These are phyloP conservation scores for Oncorhynchus clarkii DNA, from an alignment of 2,113 vertebrate species.

Conservation along the genomic window DNA sequence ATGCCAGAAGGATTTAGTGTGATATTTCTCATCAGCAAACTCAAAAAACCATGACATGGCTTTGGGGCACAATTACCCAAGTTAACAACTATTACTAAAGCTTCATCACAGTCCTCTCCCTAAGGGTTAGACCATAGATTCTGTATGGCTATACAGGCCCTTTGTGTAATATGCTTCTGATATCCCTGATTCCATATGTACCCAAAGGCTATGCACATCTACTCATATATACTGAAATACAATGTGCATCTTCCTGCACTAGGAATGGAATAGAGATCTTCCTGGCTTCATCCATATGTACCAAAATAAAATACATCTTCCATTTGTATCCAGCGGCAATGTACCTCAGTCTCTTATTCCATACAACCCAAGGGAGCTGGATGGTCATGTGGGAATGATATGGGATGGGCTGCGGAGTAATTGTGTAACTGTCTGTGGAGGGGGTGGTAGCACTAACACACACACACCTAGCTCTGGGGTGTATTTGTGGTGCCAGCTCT, in stretches of 20 bases:
- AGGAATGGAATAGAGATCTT: too few relatives aligned
- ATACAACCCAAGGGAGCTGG: too few relatives aligned
- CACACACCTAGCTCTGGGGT: too few relatives aligned
- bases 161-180: slow-evolving; percentile 49
- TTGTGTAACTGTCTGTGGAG: too few relatives aligned
- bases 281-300: slow-evolving; percentile 11
- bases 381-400: too few relatives aligned
- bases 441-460: too few relatives aligned
- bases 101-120: slow-evolving; percentile 52
- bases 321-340: too few relatives aligned
- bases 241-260: slow-evolving; percentile 7
- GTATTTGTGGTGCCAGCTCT: too few relatives aligned
- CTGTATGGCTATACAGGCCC: slow-evolving; percentile 3
- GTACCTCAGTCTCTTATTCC: too few relatives aligned
- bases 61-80: slow-evolving; percentile 70
- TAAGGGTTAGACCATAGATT: slow-evolving; percentile 30
- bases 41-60: slow-evolving; percentile 53
- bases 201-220: slow-evolving; percentile 36
- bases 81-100: slow-evolving; percentile 62
- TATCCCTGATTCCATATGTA: slow-evolving; percentile 53
- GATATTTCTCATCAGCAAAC: slow-evolving; percentile 55
- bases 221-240: slow-evolving; percentile 31
- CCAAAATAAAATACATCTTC: too few relatives aligned
- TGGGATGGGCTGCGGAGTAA: too few relatives aligned
- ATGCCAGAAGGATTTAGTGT: slow-evolving; percentile 50